These are phyloP conservation scores for Heliocidaris tuberculata DNA, from an alignment of 35 echinoderm and acorn worm genomes.

Conservation along the genomic window DNA sequence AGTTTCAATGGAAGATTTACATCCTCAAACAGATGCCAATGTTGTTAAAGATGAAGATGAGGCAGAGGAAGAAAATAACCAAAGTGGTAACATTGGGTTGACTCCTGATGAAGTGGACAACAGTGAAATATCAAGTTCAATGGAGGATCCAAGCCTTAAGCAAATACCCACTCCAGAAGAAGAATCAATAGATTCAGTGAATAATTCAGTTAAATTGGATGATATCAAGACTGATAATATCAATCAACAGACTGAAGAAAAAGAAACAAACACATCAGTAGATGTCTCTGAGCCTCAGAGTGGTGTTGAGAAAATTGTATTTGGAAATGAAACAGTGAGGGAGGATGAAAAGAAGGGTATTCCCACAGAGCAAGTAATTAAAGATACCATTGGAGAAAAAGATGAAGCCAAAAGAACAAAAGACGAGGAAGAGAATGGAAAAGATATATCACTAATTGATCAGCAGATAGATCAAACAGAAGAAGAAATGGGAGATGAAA, in stretches of 20 bases:
- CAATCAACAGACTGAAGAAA: not conserved
- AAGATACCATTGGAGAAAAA: not conserved
- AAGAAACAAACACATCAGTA: not conserved
- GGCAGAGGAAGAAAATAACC: not conserved
- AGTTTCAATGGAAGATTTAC: not conserved
- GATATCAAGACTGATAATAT: not conserved
- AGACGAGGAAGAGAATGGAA: not conserved
- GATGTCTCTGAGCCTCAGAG: not conserved
- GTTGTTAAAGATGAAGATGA: not conserved
- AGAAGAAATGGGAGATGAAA: not conserved
- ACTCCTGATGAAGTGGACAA: not conserved
- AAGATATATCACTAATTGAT: not conserved
- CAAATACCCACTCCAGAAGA: not conserved
- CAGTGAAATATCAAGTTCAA: not conserved
- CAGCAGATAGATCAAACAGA: not conserved
- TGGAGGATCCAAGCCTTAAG: not conserved
- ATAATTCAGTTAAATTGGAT: not conserved
- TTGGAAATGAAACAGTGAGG: not conserved
- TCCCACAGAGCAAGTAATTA: not conserved
- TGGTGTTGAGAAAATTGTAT: not conserved
- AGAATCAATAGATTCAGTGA: not conserved
- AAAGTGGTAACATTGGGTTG: too few species aligned
- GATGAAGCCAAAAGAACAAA: not conserved
- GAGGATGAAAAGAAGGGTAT: not conserved
- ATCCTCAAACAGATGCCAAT: not conserved